Base-by-base conservation (phyloP, 2,888 invertebrate genomes). In the Drosophila algonquin region DNA sequence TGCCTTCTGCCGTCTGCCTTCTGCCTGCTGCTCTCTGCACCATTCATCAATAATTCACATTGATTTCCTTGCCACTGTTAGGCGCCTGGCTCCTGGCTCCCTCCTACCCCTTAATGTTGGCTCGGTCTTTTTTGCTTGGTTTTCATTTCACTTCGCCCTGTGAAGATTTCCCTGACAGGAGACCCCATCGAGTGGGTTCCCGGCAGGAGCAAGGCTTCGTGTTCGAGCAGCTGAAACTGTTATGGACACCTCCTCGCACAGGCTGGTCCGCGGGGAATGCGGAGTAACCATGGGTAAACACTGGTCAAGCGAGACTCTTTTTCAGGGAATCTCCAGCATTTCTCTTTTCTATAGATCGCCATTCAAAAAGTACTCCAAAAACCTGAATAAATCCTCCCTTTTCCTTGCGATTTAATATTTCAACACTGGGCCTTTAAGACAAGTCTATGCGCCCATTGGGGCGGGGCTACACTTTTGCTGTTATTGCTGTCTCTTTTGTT, bases 11-110 rank as follows among this genome's bases (percentile, higher is more conserved):
- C 48, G 6, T 63, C 63, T 75, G 54, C 68, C 9, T 27, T 27
- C 16, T 50, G 27, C 52, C 48, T 27, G 7, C 30, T 63, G 71
- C 79, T 73, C 73, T 35, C 60, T 63, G 71, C 79, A 74, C 73
- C 82, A 81, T 78, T 89, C 84, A 89, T 90, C 86, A 89, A 89
- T 90, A 89, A 89, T 89, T 90, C 86, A 86, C 84, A 84, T 84
- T 87, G 80, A 86, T 82, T 90, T 82, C 75, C 64, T 70, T 75
- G 64, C 67, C 55, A 46, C 50, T 24, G 30, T 40, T 40, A 2
- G 6, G 40, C 7, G 7, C 2, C 51, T 54, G 21, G 21, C 21
- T 21, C 21, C 21, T 21, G 21, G 2, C 21, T 46, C 58, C 32
- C 30, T 16, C 55, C 71, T 53, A 57, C 47, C 51, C 67, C 52